A percentile compares a stretch with the other conserved stretches of the same genome.
These are phyloP conservation scores for Entelurus aequoreus DNA, from an alignment of 2,113 vertebrate species.

Conservation along the genomic window DNA sequence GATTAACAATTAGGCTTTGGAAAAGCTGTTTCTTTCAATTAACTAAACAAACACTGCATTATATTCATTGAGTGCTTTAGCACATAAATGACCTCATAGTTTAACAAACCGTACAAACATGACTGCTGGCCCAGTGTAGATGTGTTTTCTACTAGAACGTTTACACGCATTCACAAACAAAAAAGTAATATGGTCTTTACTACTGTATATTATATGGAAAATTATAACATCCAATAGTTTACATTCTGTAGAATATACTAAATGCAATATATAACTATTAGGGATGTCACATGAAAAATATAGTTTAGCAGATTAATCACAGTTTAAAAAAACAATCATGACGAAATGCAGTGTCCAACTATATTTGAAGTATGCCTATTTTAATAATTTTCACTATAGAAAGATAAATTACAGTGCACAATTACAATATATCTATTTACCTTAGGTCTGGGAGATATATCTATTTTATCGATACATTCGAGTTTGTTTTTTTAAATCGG, in stretches of 20 bases:
- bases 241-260: background rate
- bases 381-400: no score
- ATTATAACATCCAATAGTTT: background rate
- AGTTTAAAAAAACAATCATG: no score
- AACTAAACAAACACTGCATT: constrained; percentile 63
- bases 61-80: constrained; percentile 38
- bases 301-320: no score
- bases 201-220: constrained; percentile 2
- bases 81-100: constrained; percentile 46
- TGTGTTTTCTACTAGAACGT: constrained; percentile 12
- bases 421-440: no score
- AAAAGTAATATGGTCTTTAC: constrained; percentile 6
- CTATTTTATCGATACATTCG: no score
- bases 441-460: no score
- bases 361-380: no score
- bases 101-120: constrained; percentile 24
- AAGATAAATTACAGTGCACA: no score
- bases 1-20: constrained; percentile 58
- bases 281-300: no score
- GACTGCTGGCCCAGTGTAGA: constrained; percentile 13
- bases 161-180: constrained; percentile 3
- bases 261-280: background rate
- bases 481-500: no score
- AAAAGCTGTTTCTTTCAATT: constrained; percentile 58
- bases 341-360: no score